Conservation (phyloP, 2,797 vertebrate genomes). For the Micromesistius poutassou region DNA sequence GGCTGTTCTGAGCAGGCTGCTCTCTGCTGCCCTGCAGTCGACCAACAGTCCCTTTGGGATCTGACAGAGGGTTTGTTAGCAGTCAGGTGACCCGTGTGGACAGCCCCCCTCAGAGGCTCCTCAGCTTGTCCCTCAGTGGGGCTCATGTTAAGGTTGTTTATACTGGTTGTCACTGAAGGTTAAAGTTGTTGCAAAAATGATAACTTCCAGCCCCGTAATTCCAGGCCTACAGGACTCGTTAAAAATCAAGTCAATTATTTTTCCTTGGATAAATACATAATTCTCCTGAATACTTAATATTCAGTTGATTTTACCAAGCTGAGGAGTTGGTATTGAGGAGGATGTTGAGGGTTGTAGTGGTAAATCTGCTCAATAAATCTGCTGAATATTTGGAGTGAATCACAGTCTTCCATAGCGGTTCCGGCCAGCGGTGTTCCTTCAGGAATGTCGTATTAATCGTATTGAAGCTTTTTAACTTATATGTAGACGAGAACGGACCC, state of each 20-base stretch:
- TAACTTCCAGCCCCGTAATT: conserved; percentile 22
- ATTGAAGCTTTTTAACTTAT: conserved; percentile 55
- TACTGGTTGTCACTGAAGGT: conserved; percentile 23
- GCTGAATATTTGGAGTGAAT: conserved; percentile 54
- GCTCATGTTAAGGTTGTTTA: conserved; percentile 20
- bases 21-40: conserved; percentile 20
- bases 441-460: conserved; percentile 52
- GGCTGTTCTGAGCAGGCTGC: conserved; percentile 13
- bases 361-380: conserved; percentile 45
- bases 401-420: conserved; percentile 74
- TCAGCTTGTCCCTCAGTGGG: conserved; percentile 15
- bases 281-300: conserved; percentile 50
- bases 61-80: conserved; percentile 32
- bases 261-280: conserved; percentile 45
- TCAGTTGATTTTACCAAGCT: conserved; percentile 53
- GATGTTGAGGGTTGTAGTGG: conserved; percentile 30
- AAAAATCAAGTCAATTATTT: conserved; percentile 40
- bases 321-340: conserved; percentile 26
- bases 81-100: conserved; percentile 18
- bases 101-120: conserved; percentile 28
- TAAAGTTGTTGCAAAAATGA: conserved; percentile 17
- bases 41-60: conserved; percentile 15
- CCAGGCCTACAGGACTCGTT: conserved; percentile 36
- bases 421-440: conserved; percentile 62
- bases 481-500: conserved; percentile 30